Evolutionary conservation across 2,888 invertebrate genomes (phyloP), one percentile per base, ranked within the genome.

Genomic region (Melitaea athalia): DNA sequence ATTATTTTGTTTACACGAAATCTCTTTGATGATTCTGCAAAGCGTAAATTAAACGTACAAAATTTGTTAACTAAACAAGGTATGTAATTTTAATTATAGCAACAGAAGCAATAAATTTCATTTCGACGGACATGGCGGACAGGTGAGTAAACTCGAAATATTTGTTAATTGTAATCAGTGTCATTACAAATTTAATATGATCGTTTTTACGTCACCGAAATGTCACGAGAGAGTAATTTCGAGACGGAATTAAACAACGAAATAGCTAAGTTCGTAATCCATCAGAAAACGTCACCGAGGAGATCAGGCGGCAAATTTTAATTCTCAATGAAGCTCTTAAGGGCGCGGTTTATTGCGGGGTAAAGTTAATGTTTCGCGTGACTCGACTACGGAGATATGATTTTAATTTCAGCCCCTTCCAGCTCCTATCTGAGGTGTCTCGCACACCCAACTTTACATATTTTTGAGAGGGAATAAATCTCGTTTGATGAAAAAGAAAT

Each of bases 281-380:
- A 89, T 91, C 92, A 91, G 83, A 75, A 79, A 81, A 83, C 82
- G 89, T 86, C 89, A 85, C 81, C 78, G 85, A 88, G 87, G 85
- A 88, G 89, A 90, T 91, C 89, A 86, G 87, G 83, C 88, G 85
- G 87, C 87, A 91, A 92, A 92, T 92, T 92, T 92, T 92, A 92
- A 92, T 92, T 92, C 89, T 82, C 86, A 86, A 85, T 86, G 86
- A 86, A 85, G 83, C 87, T 86, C 84, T 89, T 87, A 88, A 88
- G 87, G 88, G 87, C 84, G 82, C 87, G 88, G 89, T 89, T 89
- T 91, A 91, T 89, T 88, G 88, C 86, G 81, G 81, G 83, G 81
- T 79, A 79, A 87, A 90, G 86, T 88, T 92, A 92, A 92, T 92
- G 92, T 91, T 88, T 89, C 88, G 82, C 92, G 92, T 92, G 92